These are phyloP conservation scores for Penaeus monodon DNA, from an alignment of 2,888 invertebrate species.

Conservation along the genomic window DNA sequence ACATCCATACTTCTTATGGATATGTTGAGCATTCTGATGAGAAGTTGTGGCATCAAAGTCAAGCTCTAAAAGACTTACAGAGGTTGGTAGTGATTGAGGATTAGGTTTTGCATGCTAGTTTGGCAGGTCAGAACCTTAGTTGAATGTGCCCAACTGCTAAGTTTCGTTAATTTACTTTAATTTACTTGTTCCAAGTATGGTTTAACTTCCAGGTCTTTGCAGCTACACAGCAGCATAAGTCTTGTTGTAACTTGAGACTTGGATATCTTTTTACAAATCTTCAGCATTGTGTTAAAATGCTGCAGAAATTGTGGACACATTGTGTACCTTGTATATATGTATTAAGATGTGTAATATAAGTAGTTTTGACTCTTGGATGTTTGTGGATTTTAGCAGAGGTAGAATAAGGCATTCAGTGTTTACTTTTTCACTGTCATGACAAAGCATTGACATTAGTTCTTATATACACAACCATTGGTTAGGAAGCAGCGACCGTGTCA, in stretches of 20 bases:
- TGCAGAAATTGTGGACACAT: slow-evolving; percentile 5
- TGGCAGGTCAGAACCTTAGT: neutral
- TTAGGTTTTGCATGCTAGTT: too few species aligned
- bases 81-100: too few species aligned
- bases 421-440: slow-evolving; percentile 46
- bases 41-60: too few species aligned
- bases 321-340: slow-evolving; percentile 37
- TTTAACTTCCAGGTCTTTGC: slow-evolving; percentile 2
- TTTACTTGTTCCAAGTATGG: slow-evolving; percentile 1
- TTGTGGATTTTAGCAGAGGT: slow-evolving; percentile 27
- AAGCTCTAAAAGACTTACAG: too few species aligned
- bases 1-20: too few species aligned
- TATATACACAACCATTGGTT: slow-evolving; percentile 18
- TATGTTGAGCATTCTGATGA: too few species aligned
- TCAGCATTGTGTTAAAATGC: neutral
- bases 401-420: slow-evolving; percentile 35
- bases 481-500: slow-evolving; percentile 4
- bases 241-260: slow-evolving; percentile 17
- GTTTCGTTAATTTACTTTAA: neutral
- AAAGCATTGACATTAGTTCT: slow-evolving; percentile 51
- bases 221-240: slow-evolving; percentile 6
- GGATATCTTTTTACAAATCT: neutral
- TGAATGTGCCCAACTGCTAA: slow-evolving; percentile 15
- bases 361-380: slow-evolving; percentile 46
- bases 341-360: slow-evolving; percentile 41